Base-by-base conservation (phyloP, 2,888 invertebrate species). In the Acleris holmiana region DNA sequence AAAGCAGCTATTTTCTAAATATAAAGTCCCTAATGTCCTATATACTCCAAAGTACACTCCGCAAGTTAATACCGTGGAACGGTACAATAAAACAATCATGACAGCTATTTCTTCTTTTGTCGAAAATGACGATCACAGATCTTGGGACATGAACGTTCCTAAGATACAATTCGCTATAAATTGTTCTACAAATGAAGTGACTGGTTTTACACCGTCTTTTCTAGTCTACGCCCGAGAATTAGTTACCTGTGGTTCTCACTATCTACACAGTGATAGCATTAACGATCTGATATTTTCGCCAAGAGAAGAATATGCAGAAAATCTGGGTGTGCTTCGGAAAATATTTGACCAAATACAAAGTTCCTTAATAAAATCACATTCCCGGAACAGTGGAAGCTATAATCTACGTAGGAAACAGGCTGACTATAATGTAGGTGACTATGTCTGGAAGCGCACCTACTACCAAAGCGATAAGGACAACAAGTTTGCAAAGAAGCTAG, bases 171-270 rank as follows among this genome's bases (percentile, higher is more conserved):
- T 25, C 6, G 23, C 23, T 25, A 25, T 25, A 6, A 25, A 25
- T 25, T 25, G 23, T 25, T 25, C 23, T 51, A 60, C 8, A 49
- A 54, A 59, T n/a, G 21, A 49, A 49, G 19, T 49, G 1, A 66
- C 61, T 4, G 19, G 61, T 10, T 25, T 49, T 8, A 66, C 66
- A 21, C 75, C 77, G 0, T 73, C 75, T 0, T 73, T 76, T 13
- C 57, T 79, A 6, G 6, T 76, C 74, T 18, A 73, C 8, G 18
- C 13, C 4, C 44, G 17, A 6, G 13, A 6, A 25, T 25, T 25
- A 6, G 23, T 25, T 25, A 25, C 18, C 2, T 55, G 55, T 55
- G 55, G 55, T 17, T 55, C 55, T 6, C 55, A 55, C 29, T 55
- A 55, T 21, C 6, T 41, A 13, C 13, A 55, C n/a, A 41, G 3